Conservation (phyloP, 2,797 vertebrate species). For the Passerculus sandwichensis region DNA sequence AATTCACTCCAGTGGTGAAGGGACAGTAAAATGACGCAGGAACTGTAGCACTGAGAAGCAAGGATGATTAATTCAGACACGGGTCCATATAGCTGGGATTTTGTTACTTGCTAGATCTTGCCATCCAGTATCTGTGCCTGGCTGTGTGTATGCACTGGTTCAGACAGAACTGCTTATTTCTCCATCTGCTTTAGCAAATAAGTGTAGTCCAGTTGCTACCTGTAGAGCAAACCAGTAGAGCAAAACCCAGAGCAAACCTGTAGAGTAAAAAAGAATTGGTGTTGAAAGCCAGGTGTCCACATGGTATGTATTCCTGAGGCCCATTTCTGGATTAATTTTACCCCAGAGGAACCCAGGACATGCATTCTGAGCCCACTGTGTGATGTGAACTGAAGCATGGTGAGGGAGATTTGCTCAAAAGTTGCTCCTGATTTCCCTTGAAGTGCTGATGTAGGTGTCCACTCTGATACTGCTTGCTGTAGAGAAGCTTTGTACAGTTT, state of each 20-base stretch:
- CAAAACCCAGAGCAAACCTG: neutral
- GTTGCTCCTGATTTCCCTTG: neutral
- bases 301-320: neutral
- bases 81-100: neutral
- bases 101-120: neutral
- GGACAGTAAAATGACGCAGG: neutral
- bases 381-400: neutral
- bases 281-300: neutral
- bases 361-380: neutral
- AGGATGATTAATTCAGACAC: neutral
- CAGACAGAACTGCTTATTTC: neutral
- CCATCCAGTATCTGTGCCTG: neutral
- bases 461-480: neutral
- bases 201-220: neutral
- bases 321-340: neutral
- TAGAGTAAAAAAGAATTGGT: neutral
- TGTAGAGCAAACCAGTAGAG: neutral
- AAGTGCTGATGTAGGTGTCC: neutral
- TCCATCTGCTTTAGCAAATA: neutral
- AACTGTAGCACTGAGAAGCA: neutral
- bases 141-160: neutral
- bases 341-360: neutral
- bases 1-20: neutral
- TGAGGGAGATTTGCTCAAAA: neutral
- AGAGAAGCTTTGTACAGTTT: neutral